phyloP scores from a whole-genome alignment of 2,797 vertebrate genomes.

The Pempheris klunzingeri region DNA sequence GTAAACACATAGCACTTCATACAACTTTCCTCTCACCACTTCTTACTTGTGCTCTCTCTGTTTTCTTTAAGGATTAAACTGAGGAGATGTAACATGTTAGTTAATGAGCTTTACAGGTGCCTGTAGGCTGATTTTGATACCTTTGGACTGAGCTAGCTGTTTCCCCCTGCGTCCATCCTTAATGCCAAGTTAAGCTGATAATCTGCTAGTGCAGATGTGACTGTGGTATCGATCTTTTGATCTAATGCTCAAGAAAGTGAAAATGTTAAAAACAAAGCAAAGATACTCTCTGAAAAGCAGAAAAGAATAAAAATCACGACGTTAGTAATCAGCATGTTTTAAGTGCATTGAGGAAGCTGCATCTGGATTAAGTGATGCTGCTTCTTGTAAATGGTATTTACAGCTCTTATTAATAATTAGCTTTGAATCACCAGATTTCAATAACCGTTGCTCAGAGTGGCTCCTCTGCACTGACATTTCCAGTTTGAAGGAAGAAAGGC shows the following conservation, averaged over 20 bases:
- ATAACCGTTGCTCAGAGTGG: constrained; percentile 39
- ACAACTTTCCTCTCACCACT: not conserved
- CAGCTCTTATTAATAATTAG: constrained; percentile 55
- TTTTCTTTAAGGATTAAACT: not conserved
- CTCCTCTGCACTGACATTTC: constrained; percentile 50
- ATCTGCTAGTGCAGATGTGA: not conserved
- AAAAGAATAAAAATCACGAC: constrained; percentile 4
- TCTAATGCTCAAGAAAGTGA: not conserved
- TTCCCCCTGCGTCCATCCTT: not conserved
- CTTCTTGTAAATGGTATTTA: constrained; percentile 45
- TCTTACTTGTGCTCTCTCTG: not conserved
- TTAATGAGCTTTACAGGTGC: not conserved
- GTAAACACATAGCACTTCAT: not conserved
- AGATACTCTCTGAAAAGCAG: constrained; percentile 11
- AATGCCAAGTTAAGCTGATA: not conserved
- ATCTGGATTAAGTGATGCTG: constrained; percentile 16
- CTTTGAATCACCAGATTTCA: constrained; percentile 59
- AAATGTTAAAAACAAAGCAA: not conserved
- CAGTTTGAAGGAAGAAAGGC: constrained; percentile 47
- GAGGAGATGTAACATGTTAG: not conserved
- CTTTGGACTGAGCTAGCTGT: not conserved
- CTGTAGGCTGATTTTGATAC: not conserved
- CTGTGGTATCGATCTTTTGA: not conserved
- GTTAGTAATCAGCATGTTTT: not conserved
- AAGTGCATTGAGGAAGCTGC: not conserved